Base-by-base conservation (phyloP, 2,113 vertebrate genomes). In the Pholis gunnellus region DNA sequence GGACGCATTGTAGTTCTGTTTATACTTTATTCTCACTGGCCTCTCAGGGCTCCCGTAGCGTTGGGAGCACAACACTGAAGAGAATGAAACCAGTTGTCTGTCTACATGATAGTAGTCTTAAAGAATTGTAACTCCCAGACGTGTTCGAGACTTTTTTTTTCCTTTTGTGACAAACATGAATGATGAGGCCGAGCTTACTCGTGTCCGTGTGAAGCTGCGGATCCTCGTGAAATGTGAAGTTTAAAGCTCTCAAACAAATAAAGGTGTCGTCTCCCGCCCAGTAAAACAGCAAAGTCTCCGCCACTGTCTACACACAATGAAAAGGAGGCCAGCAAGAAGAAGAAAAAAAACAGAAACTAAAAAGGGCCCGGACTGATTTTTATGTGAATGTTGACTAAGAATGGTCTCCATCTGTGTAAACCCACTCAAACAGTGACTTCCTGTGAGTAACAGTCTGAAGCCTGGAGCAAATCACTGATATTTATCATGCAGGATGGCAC, bases 341-440 rank as follows among this genome's bases (percentile, higher is more conserved):
- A 83, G 13, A 72, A 18, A 40, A 65, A 31, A 42, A 7, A 18
- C 11, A 81, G 66, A 67, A 65, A 68, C 11, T 2, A 65, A 85
- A 80, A 85, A 84, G 29, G 67, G 74, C 76, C 79, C 79, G 77
- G 84, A 76, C 86, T 66, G 78, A 87, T 84, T 94, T 94, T 93
- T 93, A 93, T 89, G 89, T 92, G 90, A 90, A 76, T 78, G 89
- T 92, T 93, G 92, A 93, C 88, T 81, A 84, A 93, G 91, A 90
- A 88, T 91, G 92, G 85, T 72, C 90, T 94, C 92, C 91, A 94
- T 94, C 91, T 95, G 94, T 94, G 91, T 89, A 93, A 93, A 94
- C 93, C 82, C 54, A 87, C 92, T 79, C 52, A 88, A 91, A 88
- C 90, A 86, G 88, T 80, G 72, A 91, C 93, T 94, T 93, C 92